Percentiles rank a stretch among this genome's conserved stretches.
phyloP scores from a whole-genome alignment of 2,888 invertebrate species.

The Drosophila kanekoi region DNA sequence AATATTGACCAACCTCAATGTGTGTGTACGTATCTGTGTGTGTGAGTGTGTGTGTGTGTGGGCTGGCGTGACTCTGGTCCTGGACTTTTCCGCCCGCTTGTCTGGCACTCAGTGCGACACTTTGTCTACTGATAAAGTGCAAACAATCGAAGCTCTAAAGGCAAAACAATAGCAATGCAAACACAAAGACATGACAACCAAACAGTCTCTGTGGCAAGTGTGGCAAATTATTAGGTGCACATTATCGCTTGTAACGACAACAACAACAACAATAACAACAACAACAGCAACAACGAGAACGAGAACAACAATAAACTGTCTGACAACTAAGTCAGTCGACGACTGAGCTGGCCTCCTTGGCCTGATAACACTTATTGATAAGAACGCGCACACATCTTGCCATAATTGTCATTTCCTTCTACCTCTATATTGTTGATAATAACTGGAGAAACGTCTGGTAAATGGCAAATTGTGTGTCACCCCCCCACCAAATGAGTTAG shows the following conservation, averaged over 20 bases:
- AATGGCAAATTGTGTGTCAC: slow-evolving; percentile 5
- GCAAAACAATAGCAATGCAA: slow-evolving; percentile 50
- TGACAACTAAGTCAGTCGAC: slow-evolving; percentile 25
- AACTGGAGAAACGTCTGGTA: slow-evolving; percentile 4
- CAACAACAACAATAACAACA: slow-evolving; percentile 2
- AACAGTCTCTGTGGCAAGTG: slow-evolving; percentile 1
- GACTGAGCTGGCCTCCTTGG: slow-evolving; percentile 35
- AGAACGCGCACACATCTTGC: slow-evolving; percentile 3
- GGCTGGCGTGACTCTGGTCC: slow-evolving; percentile 36
- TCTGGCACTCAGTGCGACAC: slow-evolving; percentile 68
- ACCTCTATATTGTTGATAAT: background rate
- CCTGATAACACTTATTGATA: slow-evolving; percentile 48
- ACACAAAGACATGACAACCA: slow-evolving; percentile 50
- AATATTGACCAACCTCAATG: slow-evolving; percentile 60
- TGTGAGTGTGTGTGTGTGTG: slow-evolving; percentile 9
- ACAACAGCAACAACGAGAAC: slow-evolving; percentile 6
- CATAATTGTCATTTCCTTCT: slow-evolving; percentile 19
- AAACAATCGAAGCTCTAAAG: slow-evolving; percentile 43
- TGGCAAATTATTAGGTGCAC: slow-evolving; percentile 66
- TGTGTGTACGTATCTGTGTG: slow-evolving; percentile 3
- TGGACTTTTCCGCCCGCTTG: slow-evolving; percentile 32
- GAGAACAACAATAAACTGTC: slow-evolving; percentile 21
- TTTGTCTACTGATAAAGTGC: slow-evolving; percentile 75
- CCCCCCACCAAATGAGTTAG: background rate
- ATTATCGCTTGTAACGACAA: slow-evolving; percentile 38